Percentiles rank a stretch among this genome's conserved stretches.
phyloP scores from a whole-genome alignment of 2,797 vertebrate genomes.

The Erethizon dorsatum region DNA sequence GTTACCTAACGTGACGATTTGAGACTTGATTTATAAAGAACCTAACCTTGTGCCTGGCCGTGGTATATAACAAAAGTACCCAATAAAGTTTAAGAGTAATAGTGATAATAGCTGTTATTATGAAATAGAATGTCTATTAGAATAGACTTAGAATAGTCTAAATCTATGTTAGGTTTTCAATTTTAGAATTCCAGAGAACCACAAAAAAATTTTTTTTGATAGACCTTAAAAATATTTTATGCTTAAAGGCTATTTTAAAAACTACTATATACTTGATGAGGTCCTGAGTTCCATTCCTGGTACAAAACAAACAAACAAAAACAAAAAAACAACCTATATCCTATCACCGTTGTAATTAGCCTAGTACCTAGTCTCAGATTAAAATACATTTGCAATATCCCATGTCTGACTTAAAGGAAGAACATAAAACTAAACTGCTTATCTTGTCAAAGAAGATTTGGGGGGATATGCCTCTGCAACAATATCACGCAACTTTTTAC shows the following conservation, averaged over 20 bases:
- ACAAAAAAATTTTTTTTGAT: neutral
- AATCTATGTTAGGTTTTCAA: slow-evolving; percentile 38
- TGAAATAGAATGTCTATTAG: neutral
- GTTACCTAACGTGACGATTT: slow-evolving; percentile 5
- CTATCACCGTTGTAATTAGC: neutral
- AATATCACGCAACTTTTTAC: neutral
- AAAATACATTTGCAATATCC: slow-evolving; percentile 36
- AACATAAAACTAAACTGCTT: neutral
- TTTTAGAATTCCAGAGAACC: slow-evolving; percentile 59
- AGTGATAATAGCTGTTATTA: neutral
- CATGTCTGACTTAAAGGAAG: slow-evolving; percentile 23
- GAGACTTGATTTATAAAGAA: neutral
- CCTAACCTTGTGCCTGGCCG: neutral
- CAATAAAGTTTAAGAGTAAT: neutral
- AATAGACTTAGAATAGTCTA: slow-evolving; percentile 9
- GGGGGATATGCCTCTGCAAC: neutral
- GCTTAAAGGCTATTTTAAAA: slow-evolving; percentile 28
- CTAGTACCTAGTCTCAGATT: slow-evolving; percentile 33
- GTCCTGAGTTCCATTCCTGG: too few species aligned
- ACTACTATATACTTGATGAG: neutral
- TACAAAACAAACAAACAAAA: too few species aligned
- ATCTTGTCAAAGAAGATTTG: neutral
- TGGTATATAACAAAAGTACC: slow-evolving; percentile 1
- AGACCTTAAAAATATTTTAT: slow-evolving; percentile 47
- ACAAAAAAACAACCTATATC: neutral